Evolutionary conservation across 2,113 vertebrate species (phyloP), one percentile per base, ranked within the genome.

Genomic region (Gnathonemus echidnorhynchus): DNA sequence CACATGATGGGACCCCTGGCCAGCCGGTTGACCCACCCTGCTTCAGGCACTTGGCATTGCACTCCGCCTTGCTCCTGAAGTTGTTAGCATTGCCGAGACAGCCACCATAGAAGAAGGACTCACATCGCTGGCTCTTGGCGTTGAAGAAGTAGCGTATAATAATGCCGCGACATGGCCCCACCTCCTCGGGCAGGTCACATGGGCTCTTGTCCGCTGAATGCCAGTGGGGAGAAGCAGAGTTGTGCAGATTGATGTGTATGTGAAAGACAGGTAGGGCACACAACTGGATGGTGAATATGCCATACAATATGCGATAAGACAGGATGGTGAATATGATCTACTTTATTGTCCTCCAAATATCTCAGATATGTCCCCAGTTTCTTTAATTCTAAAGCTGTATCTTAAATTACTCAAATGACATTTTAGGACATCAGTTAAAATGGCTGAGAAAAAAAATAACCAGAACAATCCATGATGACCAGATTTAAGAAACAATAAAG

Each of bases 11-110:
- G 21, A 39, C 5, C 24, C 27, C 39, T n/a, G 56, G 87, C 87
- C 27, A 53, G n/a, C n/a, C 21, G 42, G 39, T 21, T n/a, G 19
- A 62, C 95, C 93, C 92, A 99, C 98, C 88, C 91, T 91, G 39
- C 15, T 91, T 92, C 74, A 95, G 93, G 91, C 98, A 99, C 89
- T 91, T 96, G 0, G 39, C 86, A 91, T 94, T 94, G 92, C 98
- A 99, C 27, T 95, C 94, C 19, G 94, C 93, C 92, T 97, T 52
- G 15, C 91, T 96, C 85, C 58, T 91, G 93, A 99, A 99, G 92
- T 99, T 99, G 94, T 99, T 99, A 90, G 93, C 95, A 87, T 99
- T 99, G 89, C 98, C 98, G 0, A 97, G 96, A 92, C 98, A 99
- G 39, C 98, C 98, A 1, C 98, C 98, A 0, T 99, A 99, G 85